These are phyloP conservation scores for Porites evermanni DNA, from an alignment of 92 coral and sea anemone species.

Conservation along the genomic window DNA sequence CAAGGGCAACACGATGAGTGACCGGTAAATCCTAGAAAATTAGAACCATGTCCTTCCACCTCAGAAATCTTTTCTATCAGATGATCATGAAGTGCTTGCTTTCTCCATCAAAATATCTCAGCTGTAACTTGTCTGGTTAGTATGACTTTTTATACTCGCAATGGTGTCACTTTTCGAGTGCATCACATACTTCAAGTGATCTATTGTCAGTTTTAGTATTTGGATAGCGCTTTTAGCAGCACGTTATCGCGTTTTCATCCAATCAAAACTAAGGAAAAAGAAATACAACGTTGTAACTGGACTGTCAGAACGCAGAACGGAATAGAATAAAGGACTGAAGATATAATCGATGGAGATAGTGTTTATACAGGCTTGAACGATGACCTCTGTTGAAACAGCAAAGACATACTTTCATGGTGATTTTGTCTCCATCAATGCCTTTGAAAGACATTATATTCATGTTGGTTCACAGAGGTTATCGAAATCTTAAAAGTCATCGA, in stretches of 20 bases:
- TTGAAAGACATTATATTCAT: background rate
- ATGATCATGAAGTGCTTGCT: background rate
- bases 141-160: background rate
- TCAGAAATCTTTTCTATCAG: background rate
- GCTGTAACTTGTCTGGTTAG: constrained; percentile 24
- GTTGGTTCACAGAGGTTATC: background rate
- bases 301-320: background rate
- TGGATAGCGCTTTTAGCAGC: constrained; percentile 4
- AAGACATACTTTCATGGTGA: background rate
- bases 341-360: background rate
- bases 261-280: constrained; percentile 7
- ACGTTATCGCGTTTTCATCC: constrained; percentile 27
- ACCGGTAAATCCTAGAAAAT: background rate
- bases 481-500: background rate
- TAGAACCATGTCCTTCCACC: background rate
- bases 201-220: constrained; percentile 3
- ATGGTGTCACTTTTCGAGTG: constrained; percentile 15
- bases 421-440: background rate
- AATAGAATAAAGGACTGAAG: background rate
- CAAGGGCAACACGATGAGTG: background rate
- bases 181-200: constrained; percentile 10
- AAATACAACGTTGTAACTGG: background rate
- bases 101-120: background rate
- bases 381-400: background rate
- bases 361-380: background rate